Conservation (phyloP, 2,888 invertebrate species). For the Mesorhabditis belari region DNA sequence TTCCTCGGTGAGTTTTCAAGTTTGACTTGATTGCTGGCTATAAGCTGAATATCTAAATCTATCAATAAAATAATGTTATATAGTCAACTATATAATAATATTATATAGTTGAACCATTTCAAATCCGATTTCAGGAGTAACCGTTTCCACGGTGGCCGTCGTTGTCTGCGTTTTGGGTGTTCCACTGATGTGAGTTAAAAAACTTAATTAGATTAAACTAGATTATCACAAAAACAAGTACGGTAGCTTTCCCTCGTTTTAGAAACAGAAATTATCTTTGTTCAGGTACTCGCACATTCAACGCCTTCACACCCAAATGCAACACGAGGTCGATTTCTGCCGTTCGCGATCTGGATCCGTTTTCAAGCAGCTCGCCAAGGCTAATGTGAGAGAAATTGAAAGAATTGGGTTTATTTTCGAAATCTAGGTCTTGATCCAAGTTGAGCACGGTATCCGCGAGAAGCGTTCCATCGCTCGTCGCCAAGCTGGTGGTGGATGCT, state of each 20-base stretch:
- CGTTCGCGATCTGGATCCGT: not conserved
- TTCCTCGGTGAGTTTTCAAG: not conserved
- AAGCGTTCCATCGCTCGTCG: not conserved
- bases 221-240: too few species aligned
- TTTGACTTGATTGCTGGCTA: not conserved
- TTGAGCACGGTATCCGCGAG: not conserved
- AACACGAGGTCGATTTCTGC: not conserved
- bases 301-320: not conserved
- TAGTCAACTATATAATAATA: too few species aligned
- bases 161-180: not conserved
- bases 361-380: not conserved
- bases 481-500: not conserved
- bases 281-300: not conserved
- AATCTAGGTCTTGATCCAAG: not conserved
- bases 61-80: not conserved
- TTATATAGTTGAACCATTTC: too few species aligned
- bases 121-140: not conserved
- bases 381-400: not conserved
- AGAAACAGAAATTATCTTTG: too few species aligned
- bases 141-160: not conserved
- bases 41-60: not conserved
- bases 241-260: too few species aligned
- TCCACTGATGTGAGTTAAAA: too few species aligned
- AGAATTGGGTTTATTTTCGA: too few species aligned
- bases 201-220: too few species aligned